These are phyloP conservation scores for Gallinago undulata DNA, from an alignment of 2,113 vertebrate species.

Conservation along the genomic window DNA sequence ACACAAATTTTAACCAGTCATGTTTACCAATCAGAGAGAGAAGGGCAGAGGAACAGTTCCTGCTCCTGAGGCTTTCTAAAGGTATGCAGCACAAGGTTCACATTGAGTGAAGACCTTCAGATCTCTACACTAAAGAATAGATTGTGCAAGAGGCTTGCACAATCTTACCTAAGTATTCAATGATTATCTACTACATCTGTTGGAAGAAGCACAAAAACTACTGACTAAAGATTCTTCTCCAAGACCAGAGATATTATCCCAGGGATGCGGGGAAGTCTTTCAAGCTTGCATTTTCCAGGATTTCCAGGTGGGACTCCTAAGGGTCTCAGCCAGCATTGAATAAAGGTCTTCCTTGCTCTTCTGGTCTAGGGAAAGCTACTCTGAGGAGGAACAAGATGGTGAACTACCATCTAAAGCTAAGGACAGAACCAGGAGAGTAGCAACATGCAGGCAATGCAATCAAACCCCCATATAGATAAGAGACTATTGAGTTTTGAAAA, in stretches of 20 bases:
- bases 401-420: background rate
- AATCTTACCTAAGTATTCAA: background rate
- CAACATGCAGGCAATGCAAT: background rate
- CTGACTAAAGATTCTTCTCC: background rate
- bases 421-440: background rate
- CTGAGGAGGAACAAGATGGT: background rate
- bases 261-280: background rate
- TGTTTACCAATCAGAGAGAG: background rate
- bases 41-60: background rate
- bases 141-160: background rate
- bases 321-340: background rate
- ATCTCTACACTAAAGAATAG: background rate
- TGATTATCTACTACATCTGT: background rate
- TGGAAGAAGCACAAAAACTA: background rate
- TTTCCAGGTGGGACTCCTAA: background rate
- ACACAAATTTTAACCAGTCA: background rate
- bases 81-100: background rate
- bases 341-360: background rate
- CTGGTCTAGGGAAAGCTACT: background rate
- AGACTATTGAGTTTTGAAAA: background rate
- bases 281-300: background rate
- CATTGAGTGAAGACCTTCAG: background rate
- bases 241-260: background rate
- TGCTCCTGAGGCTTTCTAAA: background rate
- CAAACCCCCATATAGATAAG: rapidly evolving